Conservation (phyloP, 2,113 vertebrate genomes). For the Hirundichthys speculiger region DNA sequence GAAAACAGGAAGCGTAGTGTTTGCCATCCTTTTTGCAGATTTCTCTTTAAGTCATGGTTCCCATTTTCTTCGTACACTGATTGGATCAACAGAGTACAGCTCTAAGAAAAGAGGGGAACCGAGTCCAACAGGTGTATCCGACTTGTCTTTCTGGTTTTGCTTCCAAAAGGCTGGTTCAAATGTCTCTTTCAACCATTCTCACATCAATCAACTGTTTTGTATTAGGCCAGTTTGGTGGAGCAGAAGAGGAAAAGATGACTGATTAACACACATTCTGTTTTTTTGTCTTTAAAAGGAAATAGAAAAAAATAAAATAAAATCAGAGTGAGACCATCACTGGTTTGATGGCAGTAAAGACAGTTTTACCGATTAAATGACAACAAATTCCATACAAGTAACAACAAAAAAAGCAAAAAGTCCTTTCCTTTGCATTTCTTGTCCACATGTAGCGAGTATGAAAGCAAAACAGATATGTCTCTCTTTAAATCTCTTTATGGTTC, state of each 20-base stretch:
- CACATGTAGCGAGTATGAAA: background rate
- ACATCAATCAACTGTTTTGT: conserved; percentile 37
- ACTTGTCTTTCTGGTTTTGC: conserved; percentile 10
- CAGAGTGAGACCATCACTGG: background rate
- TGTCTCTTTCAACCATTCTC: conserved; percentile 5
- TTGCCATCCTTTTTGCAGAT: conserved; percentile 28
- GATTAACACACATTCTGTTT: conserved; percentile 7
- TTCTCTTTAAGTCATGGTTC: conserved; percentile 14
- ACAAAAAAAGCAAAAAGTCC: conserved; percentile 17
- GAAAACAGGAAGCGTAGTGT: conserved; percentile 62
- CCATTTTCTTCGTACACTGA: conserved; percentile 9
- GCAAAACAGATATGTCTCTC: conserved; percentile 22
- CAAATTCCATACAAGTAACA: background rate
- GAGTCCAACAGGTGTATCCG: conserved; percentile 47
- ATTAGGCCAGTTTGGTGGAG: conserved; percentile 16
- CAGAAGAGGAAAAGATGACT: conserved; percentile 7
- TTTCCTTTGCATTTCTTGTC: background rate
- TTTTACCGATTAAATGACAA: conserved; percentile 1
- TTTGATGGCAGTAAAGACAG: conserved; percentile 16
- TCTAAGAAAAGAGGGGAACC: conserved; percentile 1
- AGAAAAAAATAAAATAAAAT: background rate
- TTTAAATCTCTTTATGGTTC: conserved; percentile 5
- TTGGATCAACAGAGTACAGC: conserved; percentile 3
- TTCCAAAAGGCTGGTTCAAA: conserved; percentile 3
- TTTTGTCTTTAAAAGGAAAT: conserved; percentile 14